Percentiles rank a stretch among this genome's conserved stretches.
Conservation (phyloP, 2,113 vertebrate genomes). For the Trichechus manatus region DNA sequence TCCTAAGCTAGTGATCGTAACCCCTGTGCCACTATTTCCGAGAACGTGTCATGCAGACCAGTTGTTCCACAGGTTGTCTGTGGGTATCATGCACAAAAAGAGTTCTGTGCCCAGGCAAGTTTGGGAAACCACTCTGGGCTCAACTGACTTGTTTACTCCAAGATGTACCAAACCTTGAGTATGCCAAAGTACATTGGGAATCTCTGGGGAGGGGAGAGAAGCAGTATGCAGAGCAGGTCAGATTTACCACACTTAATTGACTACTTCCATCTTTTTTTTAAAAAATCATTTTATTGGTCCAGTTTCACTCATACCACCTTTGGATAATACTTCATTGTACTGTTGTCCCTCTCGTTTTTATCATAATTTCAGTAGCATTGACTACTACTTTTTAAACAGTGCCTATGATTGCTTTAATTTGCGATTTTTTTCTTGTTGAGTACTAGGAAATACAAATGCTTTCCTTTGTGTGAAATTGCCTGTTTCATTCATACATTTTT, state of each 20-base stretch:
- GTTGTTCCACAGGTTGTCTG: accelerated
- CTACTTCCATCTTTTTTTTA: neutral
- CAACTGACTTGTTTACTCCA: neutral
- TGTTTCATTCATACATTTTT: neutral
- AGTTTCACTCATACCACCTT: neutral
- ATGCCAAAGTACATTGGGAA: accelerated
- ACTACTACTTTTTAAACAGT: neutral
- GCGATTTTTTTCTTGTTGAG: neutral
- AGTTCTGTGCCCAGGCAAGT: neutral
- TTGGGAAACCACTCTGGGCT: neutral
- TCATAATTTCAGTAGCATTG: neutral
- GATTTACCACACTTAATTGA: accelerated
- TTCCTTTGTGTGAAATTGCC: neutral
- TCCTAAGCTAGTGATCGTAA: neutral
- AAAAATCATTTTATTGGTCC: neutral
- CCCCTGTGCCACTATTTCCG: accelerated
- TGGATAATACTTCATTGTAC: neutral
- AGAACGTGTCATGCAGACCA: accelerated
- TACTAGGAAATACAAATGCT: neutral
- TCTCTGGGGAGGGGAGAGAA: neutral
- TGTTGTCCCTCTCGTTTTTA: neutral
- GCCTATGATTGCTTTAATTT: neutral
- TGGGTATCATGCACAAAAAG: accelerated
- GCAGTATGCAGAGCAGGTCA: accelerated
- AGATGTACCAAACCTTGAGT: accelerated